phyloP scores from a whole-genome alignment of 2,888 invertebrate species.

The Glyphotaelius pellucidus region DNA sequence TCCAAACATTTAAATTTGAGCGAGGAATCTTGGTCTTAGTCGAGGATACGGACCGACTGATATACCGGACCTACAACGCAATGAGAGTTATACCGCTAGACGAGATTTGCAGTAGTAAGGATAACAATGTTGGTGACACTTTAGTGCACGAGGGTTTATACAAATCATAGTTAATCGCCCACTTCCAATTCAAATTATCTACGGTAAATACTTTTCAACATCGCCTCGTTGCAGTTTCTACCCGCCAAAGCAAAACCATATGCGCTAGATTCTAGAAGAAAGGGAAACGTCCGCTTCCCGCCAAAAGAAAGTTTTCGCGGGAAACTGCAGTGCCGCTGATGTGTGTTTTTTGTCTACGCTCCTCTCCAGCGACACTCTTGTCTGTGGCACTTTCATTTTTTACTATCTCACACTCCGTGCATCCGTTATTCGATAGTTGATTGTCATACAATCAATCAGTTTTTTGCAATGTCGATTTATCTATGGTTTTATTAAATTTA shows the following conservation, averaged over 20 bases:
- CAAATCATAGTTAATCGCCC: no score
- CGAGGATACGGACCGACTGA: no score
- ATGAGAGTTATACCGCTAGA: no score
- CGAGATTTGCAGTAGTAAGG: no score
- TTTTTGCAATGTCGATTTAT: background rate
- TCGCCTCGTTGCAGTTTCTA: background rate
- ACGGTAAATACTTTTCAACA: background rate
- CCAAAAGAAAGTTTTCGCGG: constrained; percentile 41
- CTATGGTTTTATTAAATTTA: background rate
- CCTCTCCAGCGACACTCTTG: background rate
- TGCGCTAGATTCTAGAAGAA: background rate
- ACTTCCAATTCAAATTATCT: background rate
- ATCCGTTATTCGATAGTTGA: background rate
- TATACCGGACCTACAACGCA: no score
- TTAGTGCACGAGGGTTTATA: no score
- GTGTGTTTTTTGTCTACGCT: constrained; percentile 20
- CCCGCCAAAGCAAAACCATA: constrained; percentile 10
- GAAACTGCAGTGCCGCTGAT: constrained; percentile 26
- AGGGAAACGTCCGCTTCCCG: constrained; percentile 45
- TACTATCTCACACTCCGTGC: background rate
- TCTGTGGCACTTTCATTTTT: constrained; percentile 40
- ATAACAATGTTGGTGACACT: no score
- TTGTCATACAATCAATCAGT: background rate
- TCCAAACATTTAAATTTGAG: no score
- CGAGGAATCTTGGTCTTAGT: no score